A percentile compares a stretch with the other conserved stretches of the same genome.
Conservation (phyloP, 1,140 invertebrate genomes). For the Diuraphis noxia region DNA sequence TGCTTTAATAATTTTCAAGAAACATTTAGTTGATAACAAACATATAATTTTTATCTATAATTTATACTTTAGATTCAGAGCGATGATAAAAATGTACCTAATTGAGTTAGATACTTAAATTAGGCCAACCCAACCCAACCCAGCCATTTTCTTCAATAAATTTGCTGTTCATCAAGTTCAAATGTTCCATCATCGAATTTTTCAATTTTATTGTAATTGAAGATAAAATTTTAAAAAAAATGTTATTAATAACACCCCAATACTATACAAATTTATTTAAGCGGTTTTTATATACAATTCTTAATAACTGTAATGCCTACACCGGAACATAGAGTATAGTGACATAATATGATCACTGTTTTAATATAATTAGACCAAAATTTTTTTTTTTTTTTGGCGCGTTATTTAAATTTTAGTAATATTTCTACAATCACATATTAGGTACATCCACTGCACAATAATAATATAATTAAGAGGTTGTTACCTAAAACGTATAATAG, state of each 20-base stretch:
- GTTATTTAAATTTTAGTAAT: neutral
- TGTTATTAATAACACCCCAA: neutral
- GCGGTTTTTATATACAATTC: neutral
- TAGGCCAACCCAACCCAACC: neutral
- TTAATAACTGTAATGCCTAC: neutral
- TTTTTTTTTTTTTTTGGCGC: neutral
- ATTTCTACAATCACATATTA: neutral
- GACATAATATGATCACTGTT: neutral
- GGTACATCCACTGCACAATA: neutral
- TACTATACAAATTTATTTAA: no score
- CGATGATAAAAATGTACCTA: neutral
- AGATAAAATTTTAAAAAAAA: neutral
- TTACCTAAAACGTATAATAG: neutral
- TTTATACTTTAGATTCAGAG: neutral
- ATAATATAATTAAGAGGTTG: neutral
- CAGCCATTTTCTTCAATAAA: neutral
- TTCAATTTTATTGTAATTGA: neutral
- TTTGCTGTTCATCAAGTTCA: neutral
- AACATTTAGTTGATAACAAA: neutral
- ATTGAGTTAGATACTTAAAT: neutral
- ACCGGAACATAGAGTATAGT: neutral
- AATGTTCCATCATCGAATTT: neutral
- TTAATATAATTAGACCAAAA: neutral
- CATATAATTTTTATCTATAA: neutral
- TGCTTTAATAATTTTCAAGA: neutral